Percentiles rank a stretch among this genome's conserved stretches.
Evolutionary conservation across 2,888 invertebrate species (phyloP).

Genomic region (Ariolimax columbianus): DNA sequence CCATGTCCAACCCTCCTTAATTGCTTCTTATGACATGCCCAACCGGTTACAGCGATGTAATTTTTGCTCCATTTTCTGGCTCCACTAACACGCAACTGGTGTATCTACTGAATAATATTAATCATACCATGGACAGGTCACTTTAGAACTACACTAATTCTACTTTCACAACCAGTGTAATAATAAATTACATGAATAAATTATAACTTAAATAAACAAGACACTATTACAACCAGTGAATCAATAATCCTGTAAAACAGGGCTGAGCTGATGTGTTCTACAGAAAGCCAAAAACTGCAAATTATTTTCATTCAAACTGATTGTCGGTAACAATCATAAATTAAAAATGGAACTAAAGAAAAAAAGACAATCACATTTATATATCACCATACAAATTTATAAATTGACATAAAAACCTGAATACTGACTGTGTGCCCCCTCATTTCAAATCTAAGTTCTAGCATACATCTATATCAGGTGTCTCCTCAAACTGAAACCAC

Average conservation of each 20-base stretch:
- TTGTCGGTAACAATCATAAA: not conserved
- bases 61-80: too few relatives aligned
- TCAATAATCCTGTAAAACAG: not conserved
- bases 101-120: too few relatives aligned
- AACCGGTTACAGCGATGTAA: too few relatives aligned
- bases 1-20: too few relatives aligned
- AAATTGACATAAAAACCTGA: not conserved
- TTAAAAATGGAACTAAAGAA: not conserved
- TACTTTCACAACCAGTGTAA: constrained; percentile 32
- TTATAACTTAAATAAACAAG: constrained; percentile 11
- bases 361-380: not conserved
- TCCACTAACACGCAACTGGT: too few relatives aligned
- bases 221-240: constrained; percentile 27
- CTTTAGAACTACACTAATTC: not conserved
- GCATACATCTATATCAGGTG: not conserved
- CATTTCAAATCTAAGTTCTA: constrained; percentile 4
- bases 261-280: not conserved
- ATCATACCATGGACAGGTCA: too few relatives aligned
- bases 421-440: not conserved
- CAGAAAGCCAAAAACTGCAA: not conserved
- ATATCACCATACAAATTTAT: constrained; percentile 23
- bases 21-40: too few relatives aligned
- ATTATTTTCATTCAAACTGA: not conserved
- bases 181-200: constrained; percentile 36
- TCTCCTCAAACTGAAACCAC: too few relatives aligned